Percentiles rank a stretch among this genome's conserved stretches.
Evolutionary conservation across 1,140 invertebrate species (phyloP).

Genomic region (Anthonomus grandis): DNA sequence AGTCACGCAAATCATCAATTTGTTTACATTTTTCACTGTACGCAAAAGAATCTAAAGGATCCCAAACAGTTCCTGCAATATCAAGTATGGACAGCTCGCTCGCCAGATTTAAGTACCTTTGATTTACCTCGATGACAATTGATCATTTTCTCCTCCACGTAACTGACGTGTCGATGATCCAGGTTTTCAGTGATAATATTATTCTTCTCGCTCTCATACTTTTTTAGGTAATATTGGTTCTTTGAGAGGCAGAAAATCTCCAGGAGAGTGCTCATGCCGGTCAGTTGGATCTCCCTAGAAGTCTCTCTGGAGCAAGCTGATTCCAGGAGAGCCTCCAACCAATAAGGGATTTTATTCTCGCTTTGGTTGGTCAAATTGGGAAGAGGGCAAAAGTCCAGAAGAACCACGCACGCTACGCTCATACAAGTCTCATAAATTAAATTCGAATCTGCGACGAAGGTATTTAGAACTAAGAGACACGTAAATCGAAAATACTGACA

Average conservation of each 20-base stretch:
- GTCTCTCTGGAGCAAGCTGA: slow-evolving; percentile 58
- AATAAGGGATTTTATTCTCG: slow-evolving; percentile 61
- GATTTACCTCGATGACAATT: slow-evolving; percentile 44
- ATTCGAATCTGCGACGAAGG: slow-evolving; percentile 4
- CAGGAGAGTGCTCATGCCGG: slow-evolving; percentile 69
- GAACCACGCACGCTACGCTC: slow-evolving; percentile 64
- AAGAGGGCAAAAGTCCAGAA: slow-evolving; percentile 79
- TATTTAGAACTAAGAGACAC: no score
- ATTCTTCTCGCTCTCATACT: slow-evolving; percentile 56
- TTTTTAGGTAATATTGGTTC: slow-evolving; percentile 51
- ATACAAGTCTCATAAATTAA: slow-evolving; percentile 56
- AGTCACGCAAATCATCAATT: slow-evolving; percentile 62
- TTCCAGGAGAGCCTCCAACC: slow-evolving; percentile 70
- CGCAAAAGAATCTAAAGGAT: slow-evolving; percentile 68
- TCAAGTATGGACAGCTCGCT: not conserved
- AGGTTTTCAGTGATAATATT: slow-evolving; percentile 57
- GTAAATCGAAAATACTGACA: no score
- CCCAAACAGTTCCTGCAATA: slow-evolving; percentile 57
- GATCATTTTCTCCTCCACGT: slow-evolving; percentile 45
- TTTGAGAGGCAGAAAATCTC: slow-evolving; percentile 68
- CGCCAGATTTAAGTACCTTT: no score
- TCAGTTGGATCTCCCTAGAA: slow-evolving; percentile 58
- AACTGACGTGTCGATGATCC: slow-evolving; percentile 37
- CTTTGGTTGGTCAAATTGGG: slow-evolving; percentile 57
- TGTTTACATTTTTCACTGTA: slow-evolving; percentile 56